Base-by-base conservation (phyloP, 2,888 invertebrate genomes). In the Micropterix aruncella region DNA sequence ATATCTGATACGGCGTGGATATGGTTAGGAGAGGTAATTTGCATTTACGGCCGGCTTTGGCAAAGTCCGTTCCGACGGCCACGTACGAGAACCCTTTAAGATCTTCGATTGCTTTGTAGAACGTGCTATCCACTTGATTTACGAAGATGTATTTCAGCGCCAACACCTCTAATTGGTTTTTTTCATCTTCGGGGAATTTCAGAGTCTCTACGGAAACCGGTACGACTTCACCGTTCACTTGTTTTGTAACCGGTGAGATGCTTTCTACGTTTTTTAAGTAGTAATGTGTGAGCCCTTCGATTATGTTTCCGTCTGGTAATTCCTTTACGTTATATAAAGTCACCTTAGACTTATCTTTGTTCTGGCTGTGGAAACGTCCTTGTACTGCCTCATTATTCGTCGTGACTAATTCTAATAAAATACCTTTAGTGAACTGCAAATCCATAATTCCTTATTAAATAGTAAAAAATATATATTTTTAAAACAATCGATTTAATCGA, bases 31-130 rank as follows among this genome's bases (percentile, higher is more conserved):
- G 66, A 15, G 71, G 69, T 63, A 71, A 62, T 52, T 66, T 67
- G 48, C 67, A 68, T 52, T 71, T 71, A 38, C 71, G 56, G 0
- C 70, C 70, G 66, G 70, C 66, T 38, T 60, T 59, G n/a, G 70
- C 64, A 37, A 70, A 69, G 53, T 70, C 71, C 4, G 63, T 64
- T 45, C 70, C 67, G 2, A 70, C 48, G 36, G 59, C 66, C 42
- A 71, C 55, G 49, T 59, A 67, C 44, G 47, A 59, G 18, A 62
- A 63, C 37, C 60, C 57, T 43, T 58, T 61, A 40, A 71, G 57
- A 49, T 70, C 62, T 40, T 62, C 56, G 15, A 71, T 44, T 37
- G 70, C 70, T 38, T 62, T 60, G 57, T 70, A 65, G 48, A 62
- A 71, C 51, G 49, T 57, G 44, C 56, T 61, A 47, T 71, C 70